Base-by-base conservation (phyloP, 2,113 vertebrate genomes). In the Nothobranchius furzeri region DNA sequence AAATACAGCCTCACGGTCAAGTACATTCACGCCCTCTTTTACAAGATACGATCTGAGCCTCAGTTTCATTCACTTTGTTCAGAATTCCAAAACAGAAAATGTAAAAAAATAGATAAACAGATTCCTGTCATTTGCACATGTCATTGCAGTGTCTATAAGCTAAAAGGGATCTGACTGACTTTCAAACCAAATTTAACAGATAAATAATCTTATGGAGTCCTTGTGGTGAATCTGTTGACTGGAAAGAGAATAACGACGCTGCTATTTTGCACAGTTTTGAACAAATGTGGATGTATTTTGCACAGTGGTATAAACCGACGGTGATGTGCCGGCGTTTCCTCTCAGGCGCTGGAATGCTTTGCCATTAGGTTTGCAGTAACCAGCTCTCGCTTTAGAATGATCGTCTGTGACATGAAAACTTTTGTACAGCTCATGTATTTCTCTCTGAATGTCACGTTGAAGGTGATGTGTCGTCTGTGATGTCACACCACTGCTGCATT, bases 231-330 rank as follows among this genome's bases (percentile, higher is more conserved):
- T 42, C 53, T 62, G 61, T 85, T 58, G 79, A 84, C 85, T 80
- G 50, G 57, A 80, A 65, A 78, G 74, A 79, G 57, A 79, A 88
- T 66, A 81, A 64, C 76, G 64, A 84, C 65, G 84, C 88, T 86
- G 87, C 90, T 89, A 84, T 73, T 89, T 90, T 90, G 89, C 87
- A 88, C 88, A 90, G 79, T 71, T 79, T 62, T 82, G 84, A 88
- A 84, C 89, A 91, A 90, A 87, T 40, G 15, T 37, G 65, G 24
- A 67, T 79, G 80, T 88, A 86, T 88, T 87, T 90, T 87, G 87
- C 84, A 90, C 87, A 85, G 82, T 79, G 83, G 60, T 84, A 69
- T 59, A 60, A 61, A 60, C 67, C 64, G 17, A 55, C 50, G 71
- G 68, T 79, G 43, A 42, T 71, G 67, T 57, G 45, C 78, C 49